These are phyloP conservation scores for Erebia palarica DNA, from an alignment of 2,888 invertebrate species.

Conservation along the genomic window DNA sequence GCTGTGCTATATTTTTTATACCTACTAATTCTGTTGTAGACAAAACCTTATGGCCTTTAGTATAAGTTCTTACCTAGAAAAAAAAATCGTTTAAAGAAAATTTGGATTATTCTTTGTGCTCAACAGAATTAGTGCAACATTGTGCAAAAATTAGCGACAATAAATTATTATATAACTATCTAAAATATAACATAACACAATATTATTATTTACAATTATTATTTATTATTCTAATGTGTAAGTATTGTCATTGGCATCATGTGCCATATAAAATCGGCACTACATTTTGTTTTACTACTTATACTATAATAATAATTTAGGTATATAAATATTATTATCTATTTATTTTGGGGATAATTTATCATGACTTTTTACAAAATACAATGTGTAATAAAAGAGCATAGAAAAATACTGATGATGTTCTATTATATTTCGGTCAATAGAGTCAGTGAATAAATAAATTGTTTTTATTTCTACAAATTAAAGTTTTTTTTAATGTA, in stretches of 20 bases:
- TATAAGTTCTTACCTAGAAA: too few relatives aligned
- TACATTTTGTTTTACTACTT: constrained; percentile 19
- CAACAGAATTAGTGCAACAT: constrained; percentile 4
- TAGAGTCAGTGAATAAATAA: not conserved
- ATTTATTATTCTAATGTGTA: constrained; percentile 39
- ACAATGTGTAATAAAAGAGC: constrained; percentile 46
- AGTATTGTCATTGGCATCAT: constrained; percentile 73
- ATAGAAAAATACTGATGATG: constrained; percentile 66
- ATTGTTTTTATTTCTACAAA: not conserved
- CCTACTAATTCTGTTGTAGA: too few relatives aligned
- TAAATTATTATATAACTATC: not conserved
- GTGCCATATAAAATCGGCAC: constrained; percentile 45
- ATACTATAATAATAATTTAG: not conserved
- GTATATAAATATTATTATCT: constrained; percentile 17
- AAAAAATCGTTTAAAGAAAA: not conserved
- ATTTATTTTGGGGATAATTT: constrained; percentile 22
- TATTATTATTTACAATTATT: constrained; percentile 16
- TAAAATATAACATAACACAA: constrained; percentile 5
- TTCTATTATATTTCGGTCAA: constrained; percentile 25
- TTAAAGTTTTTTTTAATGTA: too few relatives aligned
- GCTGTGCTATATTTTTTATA: too few relatives aligned
- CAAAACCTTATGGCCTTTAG: too few relatives aligned
- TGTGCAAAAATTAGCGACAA: not conserved
- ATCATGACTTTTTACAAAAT: constrained; percentile 27
- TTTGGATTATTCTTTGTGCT: not conserved